Conservation (phyloP, 2,888 invertebrate species). For the Macroteleia sp. region DNA sequence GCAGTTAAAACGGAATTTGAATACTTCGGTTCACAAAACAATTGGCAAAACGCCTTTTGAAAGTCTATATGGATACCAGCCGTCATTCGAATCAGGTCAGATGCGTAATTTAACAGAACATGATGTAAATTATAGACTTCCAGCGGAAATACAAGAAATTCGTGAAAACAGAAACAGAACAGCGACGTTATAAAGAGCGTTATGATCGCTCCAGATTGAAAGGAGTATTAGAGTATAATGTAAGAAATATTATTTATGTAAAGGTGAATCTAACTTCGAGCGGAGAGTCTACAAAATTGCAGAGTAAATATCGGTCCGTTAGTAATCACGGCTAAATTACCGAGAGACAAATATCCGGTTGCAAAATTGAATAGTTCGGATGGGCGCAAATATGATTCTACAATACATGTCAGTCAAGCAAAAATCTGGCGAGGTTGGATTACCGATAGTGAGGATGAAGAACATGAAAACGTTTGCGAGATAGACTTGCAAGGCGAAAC, state of each 20-base stretch:
- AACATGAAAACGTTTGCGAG: too few species aligned
- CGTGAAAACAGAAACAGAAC: not conserved
- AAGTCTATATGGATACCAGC: too few species aligned
- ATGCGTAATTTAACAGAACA: too few species aligned
- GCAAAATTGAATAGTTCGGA: not conserved
- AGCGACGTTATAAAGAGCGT: not conserved
- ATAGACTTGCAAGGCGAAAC: too few species aligned
- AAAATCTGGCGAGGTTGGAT: not conserved
- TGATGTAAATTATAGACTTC: too few species aligned
- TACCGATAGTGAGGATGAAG: not conserved
- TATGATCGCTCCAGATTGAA: not conserved
- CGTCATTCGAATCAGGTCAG: too few species aligned
- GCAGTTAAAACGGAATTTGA: too few species aligned
- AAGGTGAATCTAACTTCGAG: not conserved
- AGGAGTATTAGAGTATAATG: too few species aligned
- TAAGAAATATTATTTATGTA: too few species aligned
- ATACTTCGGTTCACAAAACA: too few species aligned
- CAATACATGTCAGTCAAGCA: conserved; percentile 19
- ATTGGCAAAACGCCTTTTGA: too few species aligned
- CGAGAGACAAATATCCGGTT: not conserved
- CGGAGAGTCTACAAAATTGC: not conserved
- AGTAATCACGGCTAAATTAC: not conserved
- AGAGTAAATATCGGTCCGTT: not conserved
- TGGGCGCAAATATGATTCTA: not conserved
- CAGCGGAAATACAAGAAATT: too few species aligned